phyloP scores from a whole-genome alignment of 2,797 vertebrate species.

The Sphenodon punctatus region DNA sequence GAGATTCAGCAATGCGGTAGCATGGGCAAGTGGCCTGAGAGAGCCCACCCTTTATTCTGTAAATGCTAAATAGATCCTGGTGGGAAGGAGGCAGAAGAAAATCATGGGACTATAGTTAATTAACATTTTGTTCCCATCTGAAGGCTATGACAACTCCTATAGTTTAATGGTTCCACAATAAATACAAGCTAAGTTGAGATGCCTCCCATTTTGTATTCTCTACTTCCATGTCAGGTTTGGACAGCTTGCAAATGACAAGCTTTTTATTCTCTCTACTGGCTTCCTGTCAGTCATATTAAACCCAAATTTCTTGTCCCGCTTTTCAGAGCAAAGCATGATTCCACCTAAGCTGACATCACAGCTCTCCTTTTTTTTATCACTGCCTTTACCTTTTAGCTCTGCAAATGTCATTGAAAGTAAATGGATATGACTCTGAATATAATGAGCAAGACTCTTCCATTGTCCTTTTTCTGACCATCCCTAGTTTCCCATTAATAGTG shows the following conservation, averaged over 20 bases:
- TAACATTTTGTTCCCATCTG: not conserved
- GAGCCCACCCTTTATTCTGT: too few relatives aligned
- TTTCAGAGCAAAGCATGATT: not conserved
- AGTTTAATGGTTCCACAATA: not conserved
- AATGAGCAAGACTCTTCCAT: too few relatives aligned
- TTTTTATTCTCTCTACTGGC: not conserved
- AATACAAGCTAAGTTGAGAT: too few relatives aligned
- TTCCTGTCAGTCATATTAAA: not conserved
- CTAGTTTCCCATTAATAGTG: not conserved
- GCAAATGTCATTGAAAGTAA: not conserved
- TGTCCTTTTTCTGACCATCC: too few relatives aligned
- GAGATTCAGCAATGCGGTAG: too few relatives aligned
- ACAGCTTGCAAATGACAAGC: not conserved
- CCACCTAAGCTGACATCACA: not conserved
- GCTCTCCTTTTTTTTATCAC: not conserved
- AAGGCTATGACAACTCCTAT: not conserved
- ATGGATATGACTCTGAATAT: not conserved
- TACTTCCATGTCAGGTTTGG: not conserved
- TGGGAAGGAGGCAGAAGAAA: too few relatives aligned
- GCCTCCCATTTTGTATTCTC: too few relatives aligned
- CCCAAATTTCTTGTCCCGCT: not conserved
- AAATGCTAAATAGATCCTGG: too few relatives aligned
- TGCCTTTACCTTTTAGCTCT: not conserved
- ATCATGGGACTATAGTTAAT: too few relatives aligned
- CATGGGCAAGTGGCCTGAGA: too few relatives aligned